phyloP scores from a whole-genome alignment of 2,113 vertebrate species.

The Protobothrops flavoviridis region DNA sequence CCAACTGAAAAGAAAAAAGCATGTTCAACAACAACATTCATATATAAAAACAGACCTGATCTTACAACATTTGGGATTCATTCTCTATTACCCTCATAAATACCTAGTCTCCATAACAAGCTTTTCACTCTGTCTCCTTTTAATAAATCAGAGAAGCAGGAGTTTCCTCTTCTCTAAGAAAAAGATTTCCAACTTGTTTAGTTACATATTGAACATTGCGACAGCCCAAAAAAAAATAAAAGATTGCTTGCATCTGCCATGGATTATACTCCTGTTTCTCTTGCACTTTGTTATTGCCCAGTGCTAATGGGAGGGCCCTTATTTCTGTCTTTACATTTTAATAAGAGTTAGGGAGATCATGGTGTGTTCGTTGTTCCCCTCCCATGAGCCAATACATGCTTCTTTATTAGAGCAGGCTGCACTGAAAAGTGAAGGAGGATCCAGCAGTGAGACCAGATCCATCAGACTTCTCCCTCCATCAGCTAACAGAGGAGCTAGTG shows the following conservation, averaged over 20 bases:
- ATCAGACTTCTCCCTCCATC: not conserved
- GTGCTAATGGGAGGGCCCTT: not conserved
- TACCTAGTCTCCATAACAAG: not conserved
- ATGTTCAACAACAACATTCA: not conserved
- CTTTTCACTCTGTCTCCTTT: not conserved
- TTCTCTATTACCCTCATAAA: not conserved
- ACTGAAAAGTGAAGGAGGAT: not conserved
- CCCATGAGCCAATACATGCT: not conserved
- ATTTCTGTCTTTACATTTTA: not conserved
- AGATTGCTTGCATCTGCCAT: not conserved
- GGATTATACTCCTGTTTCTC: not conserved
- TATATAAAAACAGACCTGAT: not conserved
- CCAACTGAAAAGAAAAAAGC: constrained; percentile 23
- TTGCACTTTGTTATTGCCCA: not conserved
- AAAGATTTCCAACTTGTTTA: not conserved
- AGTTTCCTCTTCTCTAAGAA: not conserved
- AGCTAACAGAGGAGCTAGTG: not conserved
- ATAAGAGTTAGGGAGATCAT: not conserved
- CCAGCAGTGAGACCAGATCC: not conserved
- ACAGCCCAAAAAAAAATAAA: not conserved
- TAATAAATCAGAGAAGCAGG: not conserved
- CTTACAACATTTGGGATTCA: not conserved
- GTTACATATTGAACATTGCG: not conserved
- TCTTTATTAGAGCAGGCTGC: not conserved
- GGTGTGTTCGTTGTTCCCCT: not conserved